Conservation (phyloP, 1,140 invertebrate genomes). For the Lutraria rhynchaena region DNA sequence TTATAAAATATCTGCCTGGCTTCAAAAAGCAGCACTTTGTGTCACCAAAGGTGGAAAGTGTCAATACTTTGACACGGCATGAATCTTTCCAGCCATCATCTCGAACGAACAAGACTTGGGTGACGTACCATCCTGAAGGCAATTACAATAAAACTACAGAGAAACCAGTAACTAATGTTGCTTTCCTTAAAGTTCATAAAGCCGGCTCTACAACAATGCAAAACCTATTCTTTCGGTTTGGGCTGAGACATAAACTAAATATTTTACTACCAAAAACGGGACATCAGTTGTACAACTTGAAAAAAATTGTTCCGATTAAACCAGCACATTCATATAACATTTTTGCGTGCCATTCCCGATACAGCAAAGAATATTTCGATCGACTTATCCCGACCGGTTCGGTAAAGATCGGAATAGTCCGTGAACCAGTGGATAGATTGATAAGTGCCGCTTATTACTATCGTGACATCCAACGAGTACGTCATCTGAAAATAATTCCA, state of each 20-base stretch:
- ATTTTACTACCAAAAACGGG: conserved; percentile 80
- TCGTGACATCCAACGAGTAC: conserved; percentile 8
- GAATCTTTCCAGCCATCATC: no score
- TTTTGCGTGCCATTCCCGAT: conserved; percentile 58
- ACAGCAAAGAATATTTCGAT: conserved; percentile 45
- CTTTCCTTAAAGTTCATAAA: conserved; percentile 79
- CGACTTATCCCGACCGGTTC: conserved; percentile 61
- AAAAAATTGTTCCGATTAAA: not conserved
- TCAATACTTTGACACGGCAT: no score
- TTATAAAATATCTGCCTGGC: no score
- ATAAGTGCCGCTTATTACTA: conserved; percentile 66
- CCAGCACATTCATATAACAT: conserved; percentile 15
- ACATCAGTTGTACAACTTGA: not conserved
- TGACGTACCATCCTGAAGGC: no score
- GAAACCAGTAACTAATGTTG: conserved; percentile 33
- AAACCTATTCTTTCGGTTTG: conserved; percentile 83
- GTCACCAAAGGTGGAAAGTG: no score
- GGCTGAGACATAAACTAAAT: conserved; percentile 82
- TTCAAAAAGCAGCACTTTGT: no score
- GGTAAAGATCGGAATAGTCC: conserved; percentile 63
- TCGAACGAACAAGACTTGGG: no score
- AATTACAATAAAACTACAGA: no score
- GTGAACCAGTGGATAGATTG: conserved; percentile 64
- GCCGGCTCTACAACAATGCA: conserved; percentile 83
- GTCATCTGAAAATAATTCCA: conserved; percentile 42